Base-by-base conservation (phyloP, 2,113 vertebrate genomes). In the Ammospiza nelsoni region DNA sequence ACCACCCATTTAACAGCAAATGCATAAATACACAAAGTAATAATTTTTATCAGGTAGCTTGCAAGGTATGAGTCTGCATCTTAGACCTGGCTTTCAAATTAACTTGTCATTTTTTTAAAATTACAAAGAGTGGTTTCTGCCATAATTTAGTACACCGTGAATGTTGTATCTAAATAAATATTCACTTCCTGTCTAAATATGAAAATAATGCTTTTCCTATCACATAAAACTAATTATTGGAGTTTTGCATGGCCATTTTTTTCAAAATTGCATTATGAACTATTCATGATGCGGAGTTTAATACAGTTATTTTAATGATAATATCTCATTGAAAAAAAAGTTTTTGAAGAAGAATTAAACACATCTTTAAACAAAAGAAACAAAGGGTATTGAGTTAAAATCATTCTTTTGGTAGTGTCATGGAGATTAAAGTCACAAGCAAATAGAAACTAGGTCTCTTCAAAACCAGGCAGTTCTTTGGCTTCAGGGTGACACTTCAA, bases 151-250 rank as follows among this genome's bases (percentile, higher is more conserved):
- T 57, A 67, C 17, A 41, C 37, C 10, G 9, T 33, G 90, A 90
- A 90, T 48, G 72, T 63, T 57, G 48, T 75, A 87, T 65, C 82
- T 77, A 96, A 93, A 96, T 90, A 95, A 96, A 92, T 54, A 75
- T 33, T 90, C 87, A 46, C 88, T 93, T 96, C 80, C 88, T 96
- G 92, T 95, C 96, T 90, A 96, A 97, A 96, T 89, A 96, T 14
- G 79, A 97, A 96, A 96, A 93, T 94, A 94, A 87, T 75, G 90
- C 25, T 90, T 94, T 89, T 87, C 65, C 94, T 92, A 92, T 68
- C 88, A 90, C 76, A 96, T 49, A 94, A 90, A 95, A 80, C 79
- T 97, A 95, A 95, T 94, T 94, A 94, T 68, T 88, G 73, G 23
- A 67, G 41, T 61, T 97, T 90, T 86, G 83, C 57, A 15, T 16